These are phyloP conservation scores for Setipinna tenuifilis DNA, from an alignment of 2,797 vertebrate genomes.

Conservation along the genomic window DNA sequence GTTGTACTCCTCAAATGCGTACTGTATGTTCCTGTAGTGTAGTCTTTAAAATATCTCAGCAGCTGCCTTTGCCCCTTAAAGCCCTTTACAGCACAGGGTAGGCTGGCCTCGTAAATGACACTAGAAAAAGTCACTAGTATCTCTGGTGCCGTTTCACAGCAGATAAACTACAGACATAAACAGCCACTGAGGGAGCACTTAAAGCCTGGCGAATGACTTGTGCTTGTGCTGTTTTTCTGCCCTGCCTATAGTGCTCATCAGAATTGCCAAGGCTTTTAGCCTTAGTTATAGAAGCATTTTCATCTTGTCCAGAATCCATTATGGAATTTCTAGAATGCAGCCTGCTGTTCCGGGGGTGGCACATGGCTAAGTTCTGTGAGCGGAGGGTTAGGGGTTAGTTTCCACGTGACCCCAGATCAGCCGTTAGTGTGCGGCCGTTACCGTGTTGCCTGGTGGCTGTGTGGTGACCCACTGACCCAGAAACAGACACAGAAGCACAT, in stretches of 20 bases:
- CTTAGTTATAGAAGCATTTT: no score
- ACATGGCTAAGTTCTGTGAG: background rate
- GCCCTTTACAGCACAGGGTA: background rate
- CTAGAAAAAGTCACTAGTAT: background rate
- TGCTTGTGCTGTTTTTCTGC: no score
- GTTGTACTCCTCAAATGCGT: no score
- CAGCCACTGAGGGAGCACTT: background rate
- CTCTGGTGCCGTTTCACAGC: background rate
- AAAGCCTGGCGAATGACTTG: no score
- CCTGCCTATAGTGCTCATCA: no score
- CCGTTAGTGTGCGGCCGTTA: background rate
- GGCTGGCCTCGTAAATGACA: background rate
- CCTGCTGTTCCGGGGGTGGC: no score
- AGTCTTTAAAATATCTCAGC: no score
- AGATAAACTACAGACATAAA: background rate
- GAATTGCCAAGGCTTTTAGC: no score
- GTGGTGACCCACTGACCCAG: constrained; percentile 30
- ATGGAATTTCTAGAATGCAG: no score
- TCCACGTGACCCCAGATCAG: background rate
- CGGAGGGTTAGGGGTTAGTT: background rate
- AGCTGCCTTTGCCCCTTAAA: background rate
- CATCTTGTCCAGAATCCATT: no score
- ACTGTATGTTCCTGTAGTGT: no score
- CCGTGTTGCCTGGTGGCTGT: background rate
- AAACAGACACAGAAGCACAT: background rate